Base-by-base conservation (phyloP, 2,797 vertebrate species). In the Falco naumanni region DNA sequence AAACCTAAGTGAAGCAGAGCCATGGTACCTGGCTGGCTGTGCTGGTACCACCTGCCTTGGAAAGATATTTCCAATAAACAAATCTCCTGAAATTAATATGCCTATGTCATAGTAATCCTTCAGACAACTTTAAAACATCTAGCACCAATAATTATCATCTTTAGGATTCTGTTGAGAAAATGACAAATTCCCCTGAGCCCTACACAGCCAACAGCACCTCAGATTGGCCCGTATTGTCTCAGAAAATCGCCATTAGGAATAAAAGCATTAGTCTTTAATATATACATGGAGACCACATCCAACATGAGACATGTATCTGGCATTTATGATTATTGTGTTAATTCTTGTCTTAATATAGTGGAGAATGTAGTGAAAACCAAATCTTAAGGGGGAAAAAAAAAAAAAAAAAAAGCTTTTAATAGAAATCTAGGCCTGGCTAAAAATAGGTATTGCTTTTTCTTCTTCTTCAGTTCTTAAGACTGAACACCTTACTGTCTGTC, bases 171-270 rank as follows among this genome's bases (percentile, higher is more conserved):
- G 6, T 4, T 41, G 13, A 51, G 29, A 82, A 72, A 70, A 29
- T 1, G 0, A 18, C 2, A 45, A 71, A 56, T 39, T 78, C 2
- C 5, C 8, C 41, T 2, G 2, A 79, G 13, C 2, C 6, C 4
- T 13, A 20, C 13, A 25, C 11, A 68, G 3, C 3, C 11, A 76
- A n/a, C 0, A 57, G 11, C 11, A 57, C 4, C 22, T 54, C 56
- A 47, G 39, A 22, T 29, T 61, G 39, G 54, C 4, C 1, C 0
- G 12, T 29, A 31, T 15, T 81, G 21, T 33, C 19, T 56, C 39
- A 71, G 25, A 70, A 13, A 78, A 47, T 28, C 25, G 75, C 12
- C 9, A 24, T 26, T 41, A 70, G 9, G 13, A 78, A 70, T 10
- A 89, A 76, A 90, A 65, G 1, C 5, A 43, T 51, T 60, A 68